Evolutionary conservation across 2,113 vertebrate species (phyloP).

Genomic region (Xiphorhynchus elegans): DNA sequence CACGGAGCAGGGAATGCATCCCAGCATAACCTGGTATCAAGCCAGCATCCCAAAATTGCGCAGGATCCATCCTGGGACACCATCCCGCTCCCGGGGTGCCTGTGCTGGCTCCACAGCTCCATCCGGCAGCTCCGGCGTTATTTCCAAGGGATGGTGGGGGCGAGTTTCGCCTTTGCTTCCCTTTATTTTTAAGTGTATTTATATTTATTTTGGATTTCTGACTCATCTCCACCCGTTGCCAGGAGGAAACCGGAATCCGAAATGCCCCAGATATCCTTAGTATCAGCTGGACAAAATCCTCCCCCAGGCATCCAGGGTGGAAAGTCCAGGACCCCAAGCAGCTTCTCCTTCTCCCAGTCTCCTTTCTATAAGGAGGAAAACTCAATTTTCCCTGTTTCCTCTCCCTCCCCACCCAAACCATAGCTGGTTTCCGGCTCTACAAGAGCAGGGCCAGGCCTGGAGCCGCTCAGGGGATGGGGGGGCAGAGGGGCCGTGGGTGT

Average conservation of each 20-base stretch:
- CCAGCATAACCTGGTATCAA: neutral
- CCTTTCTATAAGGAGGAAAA: neutral
- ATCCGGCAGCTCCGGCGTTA: neutral
- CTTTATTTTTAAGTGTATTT: neutral
- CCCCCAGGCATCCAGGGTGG: neutral
- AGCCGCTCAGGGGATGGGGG: neutral
- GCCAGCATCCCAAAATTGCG: neutral
- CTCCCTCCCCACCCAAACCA: neutral
- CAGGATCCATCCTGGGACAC: neutral
- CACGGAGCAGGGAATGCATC: accelerated
- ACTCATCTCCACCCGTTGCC: conserved; percentile 25
- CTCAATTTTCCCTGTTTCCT: neutral
- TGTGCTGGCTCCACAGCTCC: neutral
- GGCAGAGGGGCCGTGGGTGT: neutral
- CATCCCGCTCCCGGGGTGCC: neutral
- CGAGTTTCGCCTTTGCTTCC: neutral
- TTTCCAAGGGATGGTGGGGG: neutral
- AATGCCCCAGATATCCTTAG: neutral
- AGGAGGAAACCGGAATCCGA: conserved; percentile 14
- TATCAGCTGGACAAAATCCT: neutral
- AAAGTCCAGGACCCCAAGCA: neutral
- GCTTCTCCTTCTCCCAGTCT: neutral
- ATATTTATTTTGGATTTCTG: conserved; percentile 30
- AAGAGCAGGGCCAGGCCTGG: neutral
- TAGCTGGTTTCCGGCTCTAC: neutral